Evolutionary conservation across 1,140 invertebrate genomes (phyloP).

Genomic region (Drosophila sproati): DNA sequence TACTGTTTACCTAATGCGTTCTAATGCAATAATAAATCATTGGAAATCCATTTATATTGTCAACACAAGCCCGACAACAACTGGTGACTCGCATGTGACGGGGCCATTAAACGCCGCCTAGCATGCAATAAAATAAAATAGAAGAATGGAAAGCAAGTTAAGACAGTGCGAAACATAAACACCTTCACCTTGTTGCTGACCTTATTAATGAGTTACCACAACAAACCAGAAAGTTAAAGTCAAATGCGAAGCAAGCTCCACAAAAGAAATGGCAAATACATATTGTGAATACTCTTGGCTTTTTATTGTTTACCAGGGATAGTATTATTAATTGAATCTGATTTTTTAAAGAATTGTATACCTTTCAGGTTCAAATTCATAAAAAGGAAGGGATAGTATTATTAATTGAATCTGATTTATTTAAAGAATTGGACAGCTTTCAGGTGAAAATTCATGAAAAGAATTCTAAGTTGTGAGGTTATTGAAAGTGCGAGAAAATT

Average conservation of each 20-base stretch:
- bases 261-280: background rate
- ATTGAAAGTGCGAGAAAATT: too few relatives aligned
- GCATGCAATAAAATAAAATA: slow-evolving; percentile 62
- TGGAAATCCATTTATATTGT: slow-evolving; percentile 82
- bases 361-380: too few relatives aligned
- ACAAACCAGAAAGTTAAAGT: slow-evolving; percentile 25
- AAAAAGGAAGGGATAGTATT: too few relatives aligned
- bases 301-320: background rate
- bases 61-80: slow-evolving; percentile 77
- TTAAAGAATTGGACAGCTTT: too few relatives aligned
- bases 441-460: too few relatives aligned
- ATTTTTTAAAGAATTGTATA: too few relatives aligned
- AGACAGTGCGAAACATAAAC: slow-evolving; percentile 62
- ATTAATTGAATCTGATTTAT: too few relatives aligned
- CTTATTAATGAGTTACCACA: slow-evolving; percentile 50
- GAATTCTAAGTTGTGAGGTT: too few relatives aligned
- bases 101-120: slow-evolving; percentile 64
- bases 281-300: background rate
- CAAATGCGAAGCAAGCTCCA: slow-evolving; percentile 1
- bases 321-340: too few relatives aligned
- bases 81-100: slow-evolving; percentile 59
- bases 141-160: slow-evolving; percentile 46
- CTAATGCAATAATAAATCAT: slow-evolving; percentile 84
- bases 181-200: slow-evolving; percentile 42
- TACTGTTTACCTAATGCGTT: slow-evolving; percentile 64